These are phyloP conservation scores for Stenichneumon culpator DNA, from an alignment of 2,888 invertebrate genomes.

Conservation along the genomic window DNA sequence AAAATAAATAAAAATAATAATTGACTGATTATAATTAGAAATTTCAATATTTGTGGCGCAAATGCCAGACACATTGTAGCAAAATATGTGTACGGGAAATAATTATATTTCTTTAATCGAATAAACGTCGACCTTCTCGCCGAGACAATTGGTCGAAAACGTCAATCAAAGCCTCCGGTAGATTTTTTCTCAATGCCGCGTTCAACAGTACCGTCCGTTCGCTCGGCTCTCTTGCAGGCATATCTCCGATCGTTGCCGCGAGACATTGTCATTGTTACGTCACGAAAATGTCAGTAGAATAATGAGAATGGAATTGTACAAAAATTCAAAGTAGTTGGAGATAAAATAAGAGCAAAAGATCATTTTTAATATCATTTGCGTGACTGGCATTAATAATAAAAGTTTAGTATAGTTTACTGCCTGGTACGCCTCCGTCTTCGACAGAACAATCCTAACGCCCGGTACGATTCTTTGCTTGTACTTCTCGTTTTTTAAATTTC, in stretches of 20 bases:
- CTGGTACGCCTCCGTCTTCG: background rate
- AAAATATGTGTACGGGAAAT: background rate
- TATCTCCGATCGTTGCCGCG: background rate
- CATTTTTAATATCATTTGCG: background rate
- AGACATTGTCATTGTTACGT: slow-evolving; percentile 8
- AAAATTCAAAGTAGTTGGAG: background rate
- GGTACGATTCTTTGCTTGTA: too few species aligned
- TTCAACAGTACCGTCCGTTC: slow-evolving; percentile 14
- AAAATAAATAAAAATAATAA: background rate
- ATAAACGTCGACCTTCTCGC: slow-evolving; percentile 43
- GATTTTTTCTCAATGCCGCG: slow-evolving; percentile 59
- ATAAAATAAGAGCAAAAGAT: slow-evolving; percentile 3
- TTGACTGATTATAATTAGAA: background rate
- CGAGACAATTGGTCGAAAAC: slow-evolving; percentile 58
- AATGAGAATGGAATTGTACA: slow-evolving; percentile 5
- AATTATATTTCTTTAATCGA: background rate
- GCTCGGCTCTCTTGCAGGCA: background rate
- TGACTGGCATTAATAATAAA: background rate
- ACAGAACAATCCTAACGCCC: background rate
- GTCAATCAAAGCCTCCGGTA: slow-evolving; percentile 62
- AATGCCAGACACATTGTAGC: background rate
- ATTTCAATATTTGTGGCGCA: background rate
- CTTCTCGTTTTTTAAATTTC: too few species aligned
- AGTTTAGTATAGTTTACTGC: background rate
- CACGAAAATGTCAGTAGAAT: background rate